These are phyloP conservation scores for Elysia crispata DNA, from an alignment of 2,888 invertebrate genomes.

Conservation along the genomic window DNA sequence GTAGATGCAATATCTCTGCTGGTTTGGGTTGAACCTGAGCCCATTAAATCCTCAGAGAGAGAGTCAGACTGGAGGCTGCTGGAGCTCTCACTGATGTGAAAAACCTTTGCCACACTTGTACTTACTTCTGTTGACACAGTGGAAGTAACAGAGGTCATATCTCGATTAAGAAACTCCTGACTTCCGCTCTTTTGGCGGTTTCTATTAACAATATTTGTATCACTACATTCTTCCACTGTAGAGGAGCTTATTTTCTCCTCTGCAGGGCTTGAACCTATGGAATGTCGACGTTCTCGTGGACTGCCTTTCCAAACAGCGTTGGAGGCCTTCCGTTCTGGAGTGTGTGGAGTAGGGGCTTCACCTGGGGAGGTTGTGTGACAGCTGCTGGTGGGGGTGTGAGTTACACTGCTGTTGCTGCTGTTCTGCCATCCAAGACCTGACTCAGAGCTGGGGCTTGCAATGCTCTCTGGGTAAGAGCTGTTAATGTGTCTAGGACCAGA, in stretches of 20 bases:
- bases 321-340: conserved; percentile 57
- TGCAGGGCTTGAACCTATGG: conserved; percentile 68
- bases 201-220: conserved; percentile 44
- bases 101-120: background rate
- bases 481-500: background rate
- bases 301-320: conserved; percentile 67
- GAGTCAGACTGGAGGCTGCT: conserved; percentile 16
- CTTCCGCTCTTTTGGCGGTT: conserved; percentile 61
- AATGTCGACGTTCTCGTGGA: conserved; percentile 68
- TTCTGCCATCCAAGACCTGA: conserved; percentile 44
- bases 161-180: conserved; percentile 55
- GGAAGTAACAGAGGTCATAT: conserved; percentile 38
- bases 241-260: conserved; percentile 52
- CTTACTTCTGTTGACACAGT: background rate
- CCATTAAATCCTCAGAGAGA: background rate
- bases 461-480: conserved; percentile 17
- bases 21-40: background rate
- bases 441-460: conserved; percentile 45
- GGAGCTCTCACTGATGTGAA: conserved; percentile 6
- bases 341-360: conserved; percentile 15
- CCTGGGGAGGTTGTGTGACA: conserved; percentile 21
- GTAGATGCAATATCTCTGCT: background rate
- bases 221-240: conserved; percentile 50
- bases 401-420: conserved; percentile 39
- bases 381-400: conserved; percentile 38